Percentiles rank a stretch among this genome's conserved stretches.
Conservation (phyloP, 2,113 vertebrate species). For the Macrotus californicus region DNA sequence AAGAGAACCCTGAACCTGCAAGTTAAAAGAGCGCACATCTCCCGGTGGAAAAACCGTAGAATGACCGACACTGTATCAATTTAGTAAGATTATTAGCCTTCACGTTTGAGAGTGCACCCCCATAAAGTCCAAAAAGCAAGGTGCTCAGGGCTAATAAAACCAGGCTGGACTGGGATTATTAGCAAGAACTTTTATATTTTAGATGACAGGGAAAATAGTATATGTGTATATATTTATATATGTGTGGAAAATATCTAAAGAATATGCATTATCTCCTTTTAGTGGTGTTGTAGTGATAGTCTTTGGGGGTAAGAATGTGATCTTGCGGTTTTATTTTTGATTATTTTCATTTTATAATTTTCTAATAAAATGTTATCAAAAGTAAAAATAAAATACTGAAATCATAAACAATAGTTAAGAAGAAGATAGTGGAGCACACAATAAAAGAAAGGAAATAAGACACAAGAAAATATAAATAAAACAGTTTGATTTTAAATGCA, state of each 20-base stretch:
- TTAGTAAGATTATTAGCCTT: not conserved
- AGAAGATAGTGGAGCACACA: not conserved
- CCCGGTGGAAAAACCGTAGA: not conserved
- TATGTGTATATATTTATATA: not conserved
- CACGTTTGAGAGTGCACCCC: not conserved
- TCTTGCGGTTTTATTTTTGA: not conserved
- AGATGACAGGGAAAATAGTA: not conserved
- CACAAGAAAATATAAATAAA: not conserved
- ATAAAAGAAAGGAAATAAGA: not conserved
- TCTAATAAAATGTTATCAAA: not conserved
- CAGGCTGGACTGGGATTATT: not conserved
- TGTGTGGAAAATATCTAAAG: not conserved
- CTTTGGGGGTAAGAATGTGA: not conserved
- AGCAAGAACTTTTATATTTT: not conserved
- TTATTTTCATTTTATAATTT: not conserved
- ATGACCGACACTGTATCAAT: not conserved
- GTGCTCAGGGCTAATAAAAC: not conserved
- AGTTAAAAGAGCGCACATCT: not conserved
- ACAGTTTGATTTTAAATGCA: not conserved
- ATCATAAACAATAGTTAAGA: not conserved
- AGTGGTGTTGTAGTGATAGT: not conserved
- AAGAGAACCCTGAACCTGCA: not conserved
- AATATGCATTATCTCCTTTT: not conserved
- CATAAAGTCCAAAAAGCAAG: not conserved
- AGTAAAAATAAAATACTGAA: conserved; percentile 11